Evolutionary conservation across 2,888 invertebrate genomes (phyloP).

Genomic region (Anoplius nigerrimus): DNA sequence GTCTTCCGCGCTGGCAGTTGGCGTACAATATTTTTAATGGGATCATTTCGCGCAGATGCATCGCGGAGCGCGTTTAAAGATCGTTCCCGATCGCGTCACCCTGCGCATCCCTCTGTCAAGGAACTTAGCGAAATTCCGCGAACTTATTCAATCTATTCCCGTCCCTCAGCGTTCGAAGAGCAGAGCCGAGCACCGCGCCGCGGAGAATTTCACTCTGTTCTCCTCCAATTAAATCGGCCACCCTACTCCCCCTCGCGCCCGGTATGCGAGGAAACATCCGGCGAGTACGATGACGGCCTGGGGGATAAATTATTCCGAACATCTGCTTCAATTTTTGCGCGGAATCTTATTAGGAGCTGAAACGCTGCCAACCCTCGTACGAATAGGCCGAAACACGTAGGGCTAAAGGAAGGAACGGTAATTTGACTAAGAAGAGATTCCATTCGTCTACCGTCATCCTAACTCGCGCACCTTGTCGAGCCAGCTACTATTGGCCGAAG

Average conservation of each 20-base stretch:
- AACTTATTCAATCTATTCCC: constrained; percentile 35
- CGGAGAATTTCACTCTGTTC: constrained; percentile 41
- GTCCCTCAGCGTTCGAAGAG: neutral
- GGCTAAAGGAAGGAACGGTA: no score
- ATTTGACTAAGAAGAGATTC: no score
- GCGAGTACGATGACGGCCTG: neutral
- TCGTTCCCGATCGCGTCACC: neutral
- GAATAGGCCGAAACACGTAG: no score
- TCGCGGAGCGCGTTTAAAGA: neutral
- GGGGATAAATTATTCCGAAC: neutral
- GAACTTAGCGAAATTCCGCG: constrained; percentile 19
- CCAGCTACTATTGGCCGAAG: no score
- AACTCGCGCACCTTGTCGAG: no score
- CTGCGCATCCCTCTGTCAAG: neutral
- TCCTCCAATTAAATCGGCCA: constrained; percentile 48
- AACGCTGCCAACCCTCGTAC: no score
- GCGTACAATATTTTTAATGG: no score
- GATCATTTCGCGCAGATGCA: no score
- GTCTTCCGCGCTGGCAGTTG: no score
- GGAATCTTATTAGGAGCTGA: neutral
- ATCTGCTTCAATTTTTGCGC: neutral
- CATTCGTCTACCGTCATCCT: no score
- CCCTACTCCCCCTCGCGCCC: constrained; percentile 25
- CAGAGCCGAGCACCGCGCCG: neutral
- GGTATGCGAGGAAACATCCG: constrained; percentile 16